Conservation (phyloP, 2,888 invertebrate species). For the Thera obeliscata region DNA sequence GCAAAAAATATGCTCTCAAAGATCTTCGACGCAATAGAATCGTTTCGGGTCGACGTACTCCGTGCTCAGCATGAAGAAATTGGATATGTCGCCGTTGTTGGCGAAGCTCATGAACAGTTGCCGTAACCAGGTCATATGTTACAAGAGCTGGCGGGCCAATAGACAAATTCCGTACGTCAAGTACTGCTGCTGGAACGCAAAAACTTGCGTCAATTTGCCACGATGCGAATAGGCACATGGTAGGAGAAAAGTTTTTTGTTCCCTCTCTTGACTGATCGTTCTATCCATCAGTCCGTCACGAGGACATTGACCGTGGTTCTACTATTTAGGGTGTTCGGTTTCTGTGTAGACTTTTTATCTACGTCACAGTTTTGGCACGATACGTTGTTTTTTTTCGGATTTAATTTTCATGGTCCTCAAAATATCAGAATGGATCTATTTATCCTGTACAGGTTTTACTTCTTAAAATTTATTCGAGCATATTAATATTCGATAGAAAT, state of each 20-base stretch:
- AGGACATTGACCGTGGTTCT: constrained; percentile 78
- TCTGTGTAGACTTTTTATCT: constrained; percentile 47
- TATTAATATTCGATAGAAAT: too few relatives aligned
- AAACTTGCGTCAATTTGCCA: constrained; percentile 76
- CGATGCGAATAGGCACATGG: constrained; percentile 54
- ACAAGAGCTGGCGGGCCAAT: constrained; percentile 61
- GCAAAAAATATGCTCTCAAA: constrained; percentile 35
- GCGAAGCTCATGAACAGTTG: constrained; percentile 57
- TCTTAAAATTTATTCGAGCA: too few relatives aligned
- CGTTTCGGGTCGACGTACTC: constrained; percentile 65
- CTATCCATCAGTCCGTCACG: constrained; percentile 67
- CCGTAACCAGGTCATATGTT: constrained; percentile 59
- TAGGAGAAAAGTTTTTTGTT: constrained; percentile 70
- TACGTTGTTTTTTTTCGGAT: constrained; percentile 15
- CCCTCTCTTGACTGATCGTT: constrained; percentile 74
- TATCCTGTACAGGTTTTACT: too few relatives aligned
- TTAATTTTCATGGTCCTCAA: constrained; percentile 14
- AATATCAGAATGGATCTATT: background rate
- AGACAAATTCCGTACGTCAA: constrained; percentile 60
- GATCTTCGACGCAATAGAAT: constrained; percentile 42
- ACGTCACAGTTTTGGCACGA: constrained; percentile 21
- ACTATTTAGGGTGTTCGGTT: constrained; percentile 71
- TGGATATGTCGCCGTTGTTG: constrained; percentile 63
- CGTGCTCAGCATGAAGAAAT: constrained; percentile 60
- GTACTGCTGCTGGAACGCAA: constrained; percentile 59